Conservation (phyloP, 1,140 invertebrate species). For the Rhopalosiphum maidis region DNA sequence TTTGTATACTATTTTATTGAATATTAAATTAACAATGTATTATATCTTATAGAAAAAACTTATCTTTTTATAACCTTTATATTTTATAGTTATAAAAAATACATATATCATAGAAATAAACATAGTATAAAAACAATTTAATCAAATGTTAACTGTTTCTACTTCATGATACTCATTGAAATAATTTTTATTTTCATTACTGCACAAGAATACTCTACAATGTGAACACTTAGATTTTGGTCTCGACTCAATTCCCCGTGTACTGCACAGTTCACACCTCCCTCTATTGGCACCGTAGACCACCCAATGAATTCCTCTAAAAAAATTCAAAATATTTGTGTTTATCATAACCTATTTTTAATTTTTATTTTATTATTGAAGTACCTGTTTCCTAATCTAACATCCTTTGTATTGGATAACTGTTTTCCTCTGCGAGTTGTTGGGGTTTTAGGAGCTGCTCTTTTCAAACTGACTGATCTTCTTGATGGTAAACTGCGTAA, state of each 20-base stretch:
- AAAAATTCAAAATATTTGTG: background rate
- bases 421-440: background rate
- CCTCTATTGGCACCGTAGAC: background rate
- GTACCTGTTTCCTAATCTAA: background rate
- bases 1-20: no score
- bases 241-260: no score
- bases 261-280: background rate
- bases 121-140: no score
- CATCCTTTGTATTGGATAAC: background rate
- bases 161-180: slow-evolving; percentile 35
- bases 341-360: background rate
- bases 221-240: no score
- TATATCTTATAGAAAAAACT: no score
- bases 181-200: no score
- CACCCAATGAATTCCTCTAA: background rate
- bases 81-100: no score
- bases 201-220: no score
- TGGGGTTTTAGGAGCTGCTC: background rate
- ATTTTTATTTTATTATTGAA: background rate
- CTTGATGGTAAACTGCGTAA: background rate
- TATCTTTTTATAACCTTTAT: no score
- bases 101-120: no score
- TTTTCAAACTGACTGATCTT: background rate
- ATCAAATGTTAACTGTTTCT: background rate
- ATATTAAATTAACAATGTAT: no score